Evolutionary conservation across 2,888 invertebrate genomes (phyloP).

Genomic region (Leptinotarsa tumamoca): DNA sequence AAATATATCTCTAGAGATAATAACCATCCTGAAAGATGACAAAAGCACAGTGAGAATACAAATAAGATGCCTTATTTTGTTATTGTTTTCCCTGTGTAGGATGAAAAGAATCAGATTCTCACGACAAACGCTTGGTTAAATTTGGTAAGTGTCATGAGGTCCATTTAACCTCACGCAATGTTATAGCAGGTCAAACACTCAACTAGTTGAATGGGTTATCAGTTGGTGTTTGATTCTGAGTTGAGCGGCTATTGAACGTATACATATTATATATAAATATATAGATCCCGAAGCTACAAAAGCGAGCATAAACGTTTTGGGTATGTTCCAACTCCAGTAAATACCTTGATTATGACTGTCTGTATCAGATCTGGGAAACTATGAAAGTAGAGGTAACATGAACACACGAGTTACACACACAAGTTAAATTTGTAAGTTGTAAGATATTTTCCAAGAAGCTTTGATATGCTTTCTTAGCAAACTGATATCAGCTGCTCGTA

Average conservation of each 20-base stretch:
- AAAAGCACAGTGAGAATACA: conserved; percentile 28
- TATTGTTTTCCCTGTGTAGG: conserved; percentile 77
- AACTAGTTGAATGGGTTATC: conserved; percentile 50
- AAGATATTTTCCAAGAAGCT: too few relatives aligned
- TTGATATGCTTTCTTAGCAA: too few relatives aligned
- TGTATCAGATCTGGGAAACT: not conserved
- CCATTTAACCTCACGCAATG: conserved; percentile 64
- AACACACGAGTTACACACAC: too few relatives aligned
- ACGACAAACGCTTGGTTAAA: conserved; percentile 98
- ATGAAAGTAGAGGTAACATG: not conserved
- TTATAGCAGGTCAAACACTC: conserved; percentile 61
- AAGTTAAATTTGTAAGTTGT: too few relatives aligned
- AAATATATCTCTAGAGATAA: conserved; percentile 5
- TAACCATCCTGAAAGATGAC: conserved; percentile 20
- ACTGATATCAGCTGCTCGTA: too few relatives aligned
- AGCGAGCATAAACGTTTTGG: conserved; percentile 37
- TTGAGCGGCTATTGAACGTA: conserved; percentile 63
- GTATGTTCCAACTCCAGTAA: conserved; percentile 17
- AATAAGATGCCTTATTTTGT: conserved; percentile 67
- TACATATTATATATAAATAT: conserved; percentile 53
- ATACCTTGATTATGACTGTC: not conserved
- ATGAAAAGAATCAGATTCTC: conserved; percentile 99
- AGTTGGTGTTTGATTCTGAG: conserved; percentile 63
- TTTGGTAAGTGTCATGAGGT: conserved; percentile 87
- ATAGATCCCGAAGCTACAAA: conserved; percentile 56